phyloP scores from a whole-genome alignment of 1,140 invertebrate genomes.

The Mylabris phalerata region DNA sequence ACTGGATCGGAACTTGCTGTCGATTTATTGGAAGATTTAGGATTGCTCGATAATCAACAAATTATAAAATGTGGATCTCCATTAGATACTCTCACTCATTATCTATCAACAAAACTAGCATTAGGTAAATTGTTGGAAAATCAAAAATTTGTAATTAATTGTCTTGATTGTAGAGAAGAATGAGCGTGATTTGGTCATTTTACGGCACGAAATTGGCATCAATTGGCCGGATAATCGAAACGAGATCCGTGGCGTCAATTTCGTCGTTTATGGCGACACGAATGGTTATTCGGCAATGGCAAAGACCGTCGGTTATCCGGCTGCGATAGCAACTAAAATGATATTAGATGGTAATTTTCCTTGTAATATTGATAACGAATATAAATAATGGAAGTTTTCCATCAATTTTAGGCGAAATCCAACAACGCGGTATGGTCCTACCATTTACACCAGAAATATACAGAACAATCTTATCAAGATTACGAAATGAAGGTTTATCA shows the following conservation, averaged over 20 bases:
- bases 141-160: not conserved
- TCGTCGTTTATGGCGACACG: slow-evolving; percentile 87
- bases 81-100: slow-evolving; percentile 86
- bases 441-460: slow-evolving; percentile 90
- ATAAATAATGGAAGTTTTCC: not conserved
- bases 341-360: slow-evolving; percentile 74
- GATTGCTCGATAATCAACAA: slow-evolving; percentile 77
- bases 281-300: slow-evolving; percentile 94
- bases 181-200: slow-evolving; percentile 90
- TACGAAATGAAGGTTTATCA: slow-evolving; percentile 77
- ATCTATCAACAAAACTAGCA: slow-evolving; percentile 77
- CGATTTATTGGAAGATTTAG: slow-evolving; percentile 73
- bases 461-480: slow-evolving; percentile 75
- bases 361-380: not conserved
- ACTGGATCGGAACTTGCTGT: slow-evolving; percentile 63
- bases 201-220: slow-evolving; percentile 90
- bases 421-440: slow-evolving; percentile 83
- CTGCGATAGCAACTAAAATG: slow-evolving; percentile 96
- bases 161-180: slow-evolving; percentile 50
- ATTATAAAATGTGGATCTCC: slow-evolving; percentile 82
- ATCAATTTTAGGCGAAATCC: slow-evolving; percentile 77
- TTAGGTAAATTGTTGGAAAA: slow-evolving; percentile 54
- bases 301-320: slow-evolving; percentile 91
- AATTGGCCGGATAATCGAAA: slow-evolving; percentile 81
- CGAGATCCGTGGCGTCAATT: slow-evolving; percentile 82